Evolutionary conservation across 2,113 vertebrate genomes (phyloP).

Genomic region (Tylochromis polylepis): DNA sequence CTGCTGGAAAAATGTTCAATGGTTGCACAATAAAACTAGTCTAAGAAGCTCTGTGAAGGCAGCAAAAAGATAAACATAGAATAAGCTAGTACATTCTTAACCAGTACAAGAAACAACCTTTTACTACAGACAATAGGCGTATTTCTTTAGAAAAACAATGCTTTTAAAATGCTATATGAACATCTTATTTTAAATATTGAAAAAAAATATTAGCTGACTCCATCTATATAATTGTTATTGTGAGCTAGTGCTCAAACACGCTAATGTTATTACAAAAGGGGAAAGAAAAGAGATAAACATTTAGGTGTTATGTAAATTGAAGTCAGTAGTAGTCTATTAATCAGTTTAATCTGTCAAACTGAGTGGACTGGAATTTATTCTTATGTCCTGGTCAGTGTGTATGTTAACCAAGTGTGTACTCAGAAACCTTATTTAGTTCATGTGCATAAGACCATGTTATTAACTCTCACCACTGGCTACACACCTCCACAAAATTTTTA

Average conservation of each 20-base stretch:
- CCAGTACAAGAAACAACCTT: neutral
- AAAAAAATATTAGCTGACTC: neutral
- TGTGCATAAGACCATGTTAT: neutral
- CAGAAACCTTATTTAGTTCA: neutral
- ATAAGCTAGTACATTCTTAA: neutral
- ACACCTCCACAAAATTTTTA: neutral
- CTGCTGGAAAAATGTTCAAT: too few relatives aligned
- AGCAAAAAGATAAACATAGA: neutral
- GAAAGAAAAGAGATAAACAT: neutral
- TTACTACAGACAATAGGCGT: neutral
- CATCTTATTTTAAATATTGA: neutral
- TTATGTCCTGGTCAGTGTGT: neutral
- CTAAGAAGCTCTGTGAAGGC: too few relatives aligned
- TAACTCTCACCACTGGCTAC: neutral
- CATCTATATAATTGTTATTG: neutral
- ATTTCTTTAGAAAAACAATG: neutral
- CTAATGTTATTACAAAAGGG: neutral
- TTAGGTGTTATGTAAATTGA: neutral
- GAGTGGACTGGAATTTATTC: neutral
- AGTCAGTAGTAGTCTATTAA: neutral
- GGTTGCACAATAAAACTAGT: too few relatives aligned
- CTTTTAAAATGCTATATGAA: neutral
- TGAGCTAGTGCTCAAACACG: neutral
- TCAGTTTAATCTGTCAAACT: neutral
- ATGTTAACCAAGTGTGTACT: neutral